phyloP scores from a whole-genome alignment of 2,888 invertebrate genomes.

The Augiades crinisus region DNA sequence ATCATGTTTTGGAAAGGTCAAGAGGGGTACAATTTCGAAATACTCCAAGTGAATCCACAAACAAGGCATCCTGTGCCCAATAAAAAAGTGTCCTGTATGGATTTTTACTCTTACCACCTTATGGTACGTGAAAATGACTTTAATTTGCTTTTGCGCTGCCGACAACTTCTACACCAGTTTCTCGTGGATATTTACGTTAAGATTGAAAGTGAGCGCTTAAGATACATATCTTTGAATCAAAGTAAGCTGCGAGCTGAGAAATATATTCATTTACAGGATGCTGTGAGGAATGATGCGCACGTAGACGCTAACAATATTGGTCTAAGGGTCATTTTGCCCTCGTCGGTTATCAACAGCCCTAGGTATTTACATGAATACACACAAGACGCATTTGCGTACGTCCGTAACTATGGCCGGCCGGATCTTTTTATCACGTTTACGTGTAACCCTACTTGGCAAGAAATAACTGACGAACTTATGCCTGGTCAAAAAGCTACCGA shows the following conservation, averaged over 20 bases:
- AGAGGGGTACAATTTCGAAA: slow-evolving; percentile 1
- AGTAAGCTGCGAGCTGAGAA: background rate
- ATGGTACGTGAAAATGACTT: slow-evolving; percentile 1
- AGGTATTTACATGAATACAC: slow-evolving; percentile 33
- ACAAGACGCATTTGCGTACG: slow-evolving; percentile 29
- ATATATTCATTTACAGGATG: slow-evolving; percentile 3
- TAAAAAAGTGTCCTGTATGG: slow-evolving; percentile 4
- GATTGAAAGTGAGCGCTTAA: slow-evolving; percentile 2
- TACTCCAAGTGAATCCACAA: background rate
- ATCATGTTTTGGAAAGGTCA: background rate
- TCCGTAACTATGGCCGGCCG: slow-evolving; percentile 24
- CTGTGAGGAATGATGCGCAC: background rate
- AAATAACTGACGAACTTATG: slow-evolving; percentile 34
- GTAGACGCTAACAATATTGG: slow-evolving; percentile 1
- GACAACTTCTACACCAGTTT: background rate
- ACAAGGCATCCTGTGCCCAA: background rate
- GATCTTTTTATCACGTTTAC: slow-evolving; percentile 36
- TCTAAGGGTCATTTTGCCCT: slow-evolving; percentile 13
- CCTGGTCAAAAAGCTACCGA: slow-evolving; percentile 31
- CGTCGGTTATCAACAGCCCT: slow-evolving; percentile 22
- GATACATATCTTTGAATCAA: background rate
- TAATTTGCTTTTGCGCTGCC: background rate
- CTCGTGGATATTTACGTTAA: slow-evolving; percentile 6
- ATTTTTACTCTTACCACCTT: slow-evolving; percentile 2
- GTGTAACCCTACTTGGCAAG: slow-evolving; percentile 39